Percentiles rank a stretch among this genome's conserved stretches.
These are phyloP conservation scores for Eulemur rufifrons DNA, from an alignment of 2,113 vertebrate genomes.

Conservation along the genomic window DNA sequence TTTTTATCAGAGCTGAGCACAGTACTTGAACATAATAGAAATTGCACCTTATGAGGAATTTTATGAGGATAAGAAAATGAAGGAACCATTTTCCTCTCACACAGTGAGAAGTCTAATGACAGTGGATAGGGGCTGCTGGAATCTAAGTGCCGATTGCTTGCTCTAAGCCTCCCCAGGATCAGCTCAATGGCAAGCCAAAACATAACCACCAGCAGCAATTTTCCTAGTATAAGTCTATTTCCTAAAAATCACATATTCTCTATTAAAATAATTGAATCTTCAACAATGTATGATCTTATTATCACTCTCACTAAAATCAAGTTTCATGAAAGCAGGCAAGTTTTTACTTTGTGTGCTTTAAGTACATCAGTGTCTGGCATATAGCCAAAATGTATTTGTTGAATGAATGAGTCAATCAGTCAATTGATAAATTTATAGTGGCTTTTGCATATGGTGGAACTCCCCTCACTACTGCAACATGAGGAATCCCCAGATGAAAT, in stretches of 20 bases:
- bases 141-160: neutral
- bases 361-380: neutral
- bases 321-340: neutral
- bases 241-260: neutral
- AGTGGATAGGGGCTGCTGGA: neutral
- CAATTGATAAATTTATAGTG: neutral
- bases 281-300: neutral
- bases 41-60: neutral
- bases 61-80: neutral
- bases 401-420: neutral
- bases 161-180: neutral
- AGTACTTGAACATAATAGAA: neutral
- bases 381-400: neutral
- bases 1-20: neutral
- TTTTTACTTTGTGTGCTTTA: neutral
- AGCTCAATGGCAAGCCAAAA: neutral
- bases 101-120: neutral
- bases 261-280: neutral
- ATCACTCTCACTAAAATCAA: neutral
- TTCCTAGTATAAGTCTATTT: neutral
- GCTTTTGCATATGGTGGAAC: neutral
- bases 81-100: neutral
- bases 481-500: neutral
- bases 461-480: neutral
- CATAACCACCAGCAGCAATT: neutral